Percentiles rank a stretch among this genome's conserved stretches.
Evolutionary conservation across 2,797 vertebrate species (phyloP).

Genomic region (Thaleichthys pacificus): DNA sequence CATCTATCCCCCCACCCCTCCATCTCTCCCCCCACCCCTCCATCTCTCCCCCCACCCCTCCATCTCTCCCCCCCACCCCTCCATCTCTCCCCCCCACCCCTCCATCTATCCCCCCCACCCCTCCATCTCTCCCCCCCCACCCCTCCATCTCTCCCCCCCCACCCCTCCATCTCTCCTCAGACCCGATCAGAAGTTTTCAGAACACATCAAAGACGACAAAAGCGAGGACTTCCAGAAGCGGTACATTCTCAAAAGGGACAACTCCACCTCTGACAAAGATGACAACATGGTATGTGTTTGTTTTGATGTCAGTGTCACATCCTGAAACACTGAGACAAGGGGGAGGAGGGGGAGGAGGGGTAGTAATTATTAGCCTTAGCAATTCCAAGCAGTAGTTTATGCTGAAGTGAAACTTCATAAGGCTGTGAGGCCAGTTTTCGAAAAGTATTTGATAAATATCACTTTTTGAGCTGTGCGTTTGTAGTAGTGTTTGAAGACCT

Average conservation of each 20-base stretch:
- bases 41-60: slow-evolving; percentile 10
- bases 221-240: slow-evolving; percentile 96
- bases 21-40: slow-evolving; percentile 10
- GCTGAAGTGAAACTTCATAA: no score
- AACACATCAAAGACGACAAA: slow-evolving; percentile 98
- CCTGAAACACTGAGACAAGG: background rate
- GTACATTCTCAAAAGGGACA: slow-evolving; percentile 99
- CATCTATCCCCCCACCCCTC: slow-evolving; percentile 10
- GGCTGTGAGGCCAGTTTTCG: no score
- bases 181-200: slow-evolving; percentile 98
- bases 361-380: no score
- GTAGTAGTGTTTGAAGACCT: background rate
- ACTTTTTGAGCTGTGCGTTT: no score
- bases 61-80: slow-evolving; percentile 10
- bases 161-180: slow-evolving; percentile 60
- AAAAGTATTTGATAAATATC: no score
- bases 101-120: slow-evolving; percentile 9
- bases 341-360: background rate
- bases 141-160: slow-evolving; percentile 10
- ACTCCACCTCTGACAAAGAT: slow-evolving; percentile 96
- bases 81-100: slow-evolving; percentile 9
- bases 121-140: slow-evolving; percentile 11
- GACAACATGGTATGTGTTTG: slow-evolving; percentile 82
- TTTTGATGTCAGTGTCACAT: slow-evolving; percentile 2
- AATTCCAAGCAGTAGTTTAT: no score